Conservation (phyloP, 1,140 invertebrate species). For the Cheumatopsyche charites region DNA sequence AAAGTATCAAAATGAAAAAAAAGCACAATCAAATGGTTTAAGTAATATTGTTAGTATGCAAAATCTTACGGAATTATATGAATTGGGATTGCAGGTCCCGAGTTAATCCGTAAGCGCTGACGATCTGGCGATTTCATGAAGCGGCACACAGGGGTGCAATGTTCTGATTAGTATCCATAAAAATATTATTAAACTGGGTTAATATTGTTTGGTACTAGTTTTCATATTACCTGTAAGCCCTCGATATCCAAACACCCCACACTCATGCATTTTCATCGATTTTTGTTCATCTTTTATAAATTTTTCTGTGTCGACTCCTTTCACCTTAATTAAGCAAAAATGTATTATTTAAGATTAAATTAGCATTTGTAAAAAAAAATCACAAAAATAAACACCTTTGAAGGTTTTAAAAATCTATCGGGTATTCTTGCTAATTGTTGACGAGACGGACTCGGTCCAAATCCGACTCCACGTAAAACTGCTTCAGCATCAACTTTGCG, state of each 20-base stretch:
- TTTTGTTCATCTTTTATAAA: slow-evolving; percentile 62
- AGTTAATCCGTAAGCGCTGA: slow-evolving; percentile 50
- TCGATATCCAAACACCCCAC: slow-evolving; percentile 60
- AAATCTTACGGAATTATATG: slow-evolving; percentile 60
- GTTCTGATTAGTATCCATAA: slow-evolving; percentile 52
- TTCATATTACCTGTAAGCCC: slow-evolving; percentile 57
- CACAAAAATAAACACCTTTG: slow-evolving; percentile 51
- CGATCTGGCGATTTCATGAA: slow-evolving; percentile 57
- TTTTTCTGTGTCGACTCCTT: slow-evolving; percentile 60
- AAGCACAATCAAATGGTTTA: background rate
- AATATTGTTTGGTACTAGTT: background rate
- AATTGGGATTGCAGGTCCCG: slow-evolving; percentile 56
- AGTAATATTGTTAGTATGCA: slow-evolving; percentile 35
- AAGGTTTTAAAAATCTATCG: slow-evolving; percentile 61
- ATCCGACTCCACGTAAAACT: slow-evolving; percentile 72
- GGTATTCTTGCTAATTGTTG: slow-evolving; percentile 70
- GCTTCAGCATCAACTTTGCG: slow-evolving; percentile 77
- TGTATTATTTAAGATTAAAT: background rate
- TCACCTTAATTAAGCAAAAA: slow-evolving; percentile 51
- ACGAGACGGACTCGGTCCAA: slow-evolving; percentile 65
- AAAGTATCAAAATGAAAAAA: slow-evolving; percentile 20
- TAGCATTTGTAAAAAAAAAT: slow-evolving; percentile 11
- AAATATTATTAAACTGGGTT: background rate
- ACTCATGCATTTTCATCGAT: slow-evolving; percentile 61
- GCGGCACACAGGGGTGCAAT: slow-evolving; percentile 61